Conservation (phyloP, 2,888 invertebrate species). For the Mimachlamys varia region DNA sequence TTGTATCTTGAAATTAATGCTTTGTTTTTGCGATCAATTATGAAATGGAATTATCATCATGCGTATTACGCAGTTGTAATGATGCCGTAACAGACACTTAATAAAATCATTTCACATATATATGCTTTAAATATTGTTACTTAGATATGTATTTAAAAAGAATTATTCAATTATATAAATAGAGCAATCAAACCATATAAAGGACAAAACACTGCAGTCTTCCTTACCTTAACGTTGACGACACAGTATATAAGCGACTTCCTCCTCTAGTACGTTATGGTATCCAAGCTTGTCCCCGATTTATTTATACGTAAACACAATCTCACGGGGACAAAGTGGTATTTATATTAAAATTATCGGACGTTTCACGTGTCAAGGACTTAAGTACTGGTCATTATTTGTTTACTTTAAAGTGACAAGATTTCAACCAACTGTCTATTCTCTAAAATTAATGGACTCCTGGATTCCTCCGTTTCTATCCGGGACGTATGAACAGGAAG, state of each 20-base stretch:
- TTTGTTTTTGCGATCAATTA: no score
- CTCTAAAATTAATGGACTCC: constrained; percentile 10
- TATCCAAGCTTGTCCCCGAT: neutral
- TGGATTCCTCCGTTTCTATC: constrained; percentile 11
- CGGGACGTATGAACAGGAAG: neutral
- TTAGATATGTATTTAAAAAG: no score
- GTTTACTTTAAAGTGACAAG: constrained; percentile 1
- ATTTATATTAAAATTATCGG: constrained; percentile 10
- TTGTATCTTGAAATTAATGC: no score
- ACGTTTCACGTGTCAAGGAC: constrained; percentile 13
- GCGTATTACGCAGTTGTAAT: no score
- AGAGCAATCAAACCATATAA: no score
- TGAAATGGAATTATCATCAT: no score
- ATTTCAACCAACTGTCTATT: neutral
- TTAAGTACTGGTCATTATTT: neutral
- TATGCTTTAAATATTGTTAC: no score
- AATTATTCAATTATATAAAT: no score
- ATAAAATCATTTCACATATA: no score
- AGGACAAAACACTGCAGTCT: neutral
- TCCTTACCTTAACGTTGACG: neutral
- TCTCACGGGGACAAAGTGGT: neutral
- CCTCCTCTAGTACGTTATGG: neutral
- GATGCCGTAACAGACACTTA: no score
- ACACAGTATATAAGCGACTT: neutral
- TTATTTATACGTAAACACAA: neutral